Base-by-base conservation (phyloP, 2,888 invertebrate genomes). In the Melinopterus prodromus region DNA sequence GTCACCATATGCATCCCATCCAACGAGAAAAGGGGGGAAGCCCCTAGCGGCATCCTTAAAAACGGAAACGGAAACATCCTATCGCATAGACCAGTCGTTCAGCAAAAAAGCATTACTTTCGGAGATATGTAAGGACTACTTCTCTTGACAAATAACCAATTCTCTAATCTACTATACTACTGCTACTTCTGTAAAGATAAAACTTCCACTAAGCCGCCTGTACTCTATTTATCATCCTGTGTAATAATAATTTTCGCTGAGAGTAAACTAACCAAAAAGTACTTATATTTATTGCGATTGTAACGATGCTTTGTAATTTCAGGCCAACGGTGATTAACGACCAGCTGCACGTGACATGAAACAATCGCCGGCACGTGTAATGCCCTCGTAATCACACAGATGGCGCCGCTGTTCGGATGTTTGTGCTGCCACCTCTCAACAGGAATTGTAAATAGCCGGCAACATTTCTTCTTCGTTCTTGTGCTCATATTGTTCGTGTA, bases 31-130 rank as follows among this genome's bases (percentile, higher is more conserved):
- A 87, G 88, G 84, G 85, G 85, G 75, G 89, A 89, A 5, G 82
- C 87, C 15, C 89, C 89, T 9, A 91, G 89, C 86, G 91, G 92
- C 16, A 92, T 92, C 82, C 86, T 92, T 77, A 92, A 92, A 87
- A 91, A 89, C 84, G 86, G 85, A 79, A 86, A 85, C 83, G 82
- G 83, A 81, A 85, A 83, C 83, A 83, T 83, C 77, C 77, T 84
- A 76, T 82, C 82, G 78, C 88, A 88, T 83, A 87, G 87, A 84
- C 85, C 86, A 79, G 82, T 88, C 82, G 84, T 86, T 78, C 88
- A 89, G 78, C 89, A 90, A 86, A 90, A 90, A 86, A 89, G 88
- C 84, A 90, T 90, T 84, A 89, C 89, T 84, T 90, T 90, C 86
- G 89, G 89, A 85, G 89, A 90, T 85, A 88, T 89, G 90, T 90